Base-by-base conservation (phyloP, 2,797 vertebrate genomes). In the Pipistrellus kuhlii region DNA sequence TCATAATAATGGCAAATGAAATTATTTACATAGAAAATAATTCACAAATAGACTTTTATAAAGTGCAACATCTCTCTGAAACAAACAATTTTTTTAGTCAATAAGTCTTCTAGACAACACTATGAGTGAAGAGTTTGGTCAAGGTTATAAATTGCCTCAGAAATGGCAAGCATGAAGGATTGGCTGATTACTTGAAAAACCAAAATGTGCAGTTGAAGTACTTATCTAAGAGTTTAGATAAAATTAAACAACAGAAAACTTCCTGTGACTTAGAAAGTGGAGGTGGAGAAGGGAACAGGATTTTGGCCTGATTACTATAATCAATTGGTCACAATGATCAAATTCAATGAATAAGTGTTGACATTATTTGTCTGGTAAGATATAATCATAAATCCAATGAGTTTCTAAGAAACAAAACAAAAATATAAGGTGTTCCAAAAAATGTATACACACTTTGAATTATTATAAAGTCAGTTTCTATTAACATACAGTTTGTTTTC, bases 201-300 rank as follows among this genome's bases (percentile, higher is more conserved):
- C 14, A 76, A 96, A 92, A 32, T 66, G 25, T 81, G 91, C 6
- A 57, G 14, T 21, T 77, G 8, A 94, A 51, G 27, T 53, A 94
- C 41, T 80, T 90, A 48, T 64, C 18, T 77, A 64, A 95, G 44
- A 44, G 4, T 90, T 91, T 72, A 72, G 46, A 64, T 64, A 95
- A 94, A 94, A 92, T 44, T 77, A 82, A 90, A 78, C 51, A 64
- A 82, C 13, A 75, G 23, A 72, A 95, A 94, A 84, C n/a, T 35
- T 44, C 32, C 48, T 71, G 48, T 83, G 55, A 71, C 13, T 82
- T 85, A 87, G 41, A 68, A 71, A 38, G n/a, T 32, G 64, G 21
- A 72, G 12, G 11, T 21, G 5, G n/a, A 20, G 7, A 75, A 76
- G 32, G 55, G 21, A 87, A 85, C 27, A 62, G 13, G 17, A 80